These are phyloP conservation scores for Batillaria attramentaria DNA, from an alignment of 1,140 invertebrate genomes.

Conservation along the genomic window DNA sequence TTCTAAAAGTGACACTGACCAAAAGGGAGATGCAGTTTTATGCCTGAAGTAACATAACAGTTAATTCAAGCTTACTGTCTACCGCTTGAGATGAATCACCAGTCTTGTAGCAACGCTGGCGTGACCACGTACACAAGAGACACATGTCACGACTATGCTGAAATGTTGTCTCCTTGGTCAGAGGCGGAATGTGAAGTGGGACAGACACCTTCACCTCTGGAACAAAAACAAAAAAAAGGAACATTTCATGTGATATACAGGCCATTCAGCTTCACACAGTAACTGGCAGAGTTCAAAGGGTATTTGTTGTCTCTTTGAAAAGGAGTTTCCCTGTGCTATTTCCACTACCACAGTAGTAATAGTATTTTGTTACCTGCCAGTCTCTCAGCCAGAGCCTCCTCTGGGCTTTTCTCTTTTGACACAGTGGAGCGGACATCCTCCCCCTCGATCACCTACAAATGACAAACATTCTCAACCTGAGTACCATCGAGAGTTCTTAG, in stretches of 20 bases:
- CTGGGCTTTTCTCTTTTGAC: slow-evolving; percentile 14
- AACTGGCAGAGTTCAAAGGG: too few species aligned
- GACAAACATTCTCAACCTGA: background rate
- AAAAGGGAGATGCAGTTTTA: too few species aligned
- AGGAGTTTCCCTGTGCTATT: background rate
- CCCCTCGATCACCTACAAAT: slow-evolving; percentile 64
- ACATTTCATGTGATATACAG: too few species aligned
- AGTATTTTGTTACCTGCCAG: slow-evolving; percentile 7
- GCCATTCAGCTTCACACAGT: too few species aligned
- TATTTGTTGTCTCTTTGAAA: too few species aligned
- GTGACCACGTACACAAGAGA: slow-evolving; percentile 32
- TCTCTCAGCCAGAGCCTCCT: slow-evolving; percentile 1
- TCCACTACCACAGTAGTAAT: too few species aligned
- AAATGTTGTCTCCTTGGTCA: slow-evolving; percentile 36
- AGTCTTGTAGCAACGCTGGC: slow-evolving; percentile 24
- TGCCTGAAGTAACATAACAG: too few species aligned
- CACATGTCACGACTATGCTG: slow-evolving; percentile 35
- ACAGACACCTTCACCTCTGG: slow-evolving; percentile 21
- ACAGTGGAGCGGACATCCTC: slow-evolving; percentile 58
- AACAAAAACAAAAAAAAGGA: background rate
- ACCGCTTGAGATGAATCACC: background rate
- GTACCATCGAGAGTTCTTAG: too few species aligned
- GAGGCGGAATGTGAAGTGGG: slow-evolving; percentile 33
- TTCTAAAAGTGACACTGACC: too few species aligned
- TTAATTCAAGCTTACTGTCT: background rate